Base-by-base conservation (phyloP, 2,113 vertebrate genomes). In the Zosterops japonicus region DNA sequence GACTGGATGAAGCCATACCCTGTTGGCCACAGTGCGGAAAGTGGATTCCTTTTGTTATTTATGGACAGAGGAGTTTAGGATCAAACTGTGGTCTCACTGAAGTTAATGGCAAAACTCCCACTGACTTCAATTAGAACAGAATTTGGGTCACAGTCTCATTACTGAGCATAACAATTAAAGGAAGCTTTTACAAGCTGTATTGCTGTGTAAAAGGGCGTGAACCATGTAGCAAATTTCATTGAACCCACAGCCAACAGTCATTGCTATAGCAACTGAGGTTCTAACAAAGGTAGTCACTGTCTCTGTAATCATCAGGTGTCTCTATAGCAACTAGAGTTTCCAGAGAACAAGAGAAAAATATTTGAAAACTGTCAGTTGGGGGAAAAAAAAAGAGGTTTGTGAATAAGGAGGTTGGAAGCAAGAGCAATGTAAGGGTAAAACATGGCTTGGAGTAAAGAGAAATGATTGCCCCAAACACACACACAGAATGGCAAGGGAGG, bases 251-350 rank as follows among this genome's bases (percentile, higher is more conserved):
- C 95, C 93, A 96, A 95, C 92, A 95, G 96, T 80, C 94, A 98
- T 98, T 96, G 93, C 98, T 98, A 98, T 97, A 95, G 98, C 97
- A 98, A 98, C 98, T 61, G 28, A 93, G 90, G 87, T 89, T 86
- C 96, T 96, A 94, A 83, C 95, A 98, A 97, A 98, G 96, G 96
- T 97, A 97, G 98, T 97, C 88, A 61, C 90, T 90, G 94, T 95
- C 97, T 97, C 93, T 79, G 83, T 92, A 97, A 96, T 96, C 92
- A 92, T 97, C 97, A 97, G 97, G 96, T 94, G 95, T 98, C 97
- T 97, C 98, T 96, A 98, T 98, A 97, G 98, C 97, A 98, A 98
- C 98, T 77, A 85, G 88, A 97, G 91, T 95, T 97, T 96, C 94
- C 94, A 97, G 76, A 97, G 97, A 97, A 97, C 88, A 94, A 94